Conservation (phyloP, 2,888 invertebrate genomes). For the Lingula anatina region DNA sequence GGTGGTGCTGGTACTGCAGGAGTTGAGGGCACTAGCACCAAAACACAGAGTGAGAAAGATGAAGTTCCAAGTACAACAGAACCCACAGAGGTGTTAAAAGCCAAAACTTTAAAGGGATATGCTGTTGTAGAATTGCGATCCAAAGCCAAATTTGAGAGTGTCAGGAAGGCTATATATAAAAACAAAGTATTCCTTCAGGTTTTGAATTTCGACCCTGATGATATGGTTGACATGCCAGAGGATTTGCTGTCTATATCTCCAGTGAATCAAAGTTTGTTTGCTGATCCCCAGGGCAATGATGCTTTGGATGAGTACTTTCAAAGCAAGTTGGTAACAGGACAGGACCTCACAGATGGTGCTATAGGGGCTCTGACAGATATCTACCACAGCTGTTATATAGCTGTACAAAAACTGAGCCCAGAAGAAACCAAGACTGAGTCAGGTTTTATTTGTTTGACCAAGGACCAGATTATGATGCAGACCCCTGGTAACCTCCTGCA, state of each 20-base stretch:
- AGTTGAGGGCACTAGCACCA: neutral
- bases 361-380: constrained; percentile 44
- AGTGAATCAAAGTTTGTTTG: constrained; percentile 32
- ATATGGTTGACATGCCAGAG: constrained; percentile 28
- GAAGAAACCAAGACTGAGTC: constrained; percentile 31
- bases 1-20: neutral
- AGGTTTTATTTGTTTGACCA: constrained; percentile 44
- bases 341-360: constrained; percentile 28
- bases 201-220: constrained; percentile 21
- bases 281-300: constrained; percentile 31
- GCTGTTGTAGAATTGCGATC: constrained; percentile 40
- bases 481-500: constrained; percentile 40
- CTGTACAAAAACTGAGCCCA: constrained; percentile 32
- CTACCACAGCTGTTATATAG: constrained; percentile 48
- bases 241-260: constrained; percentile 32
- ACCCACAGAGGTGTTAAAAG: constrained; percentile 4
- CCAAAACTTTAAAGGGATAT: too few species aligned
- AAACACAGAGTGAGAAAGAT: neutral
- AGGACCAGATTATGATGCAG: constrained; percentile 42
- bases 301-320: constrained; percentile 39
- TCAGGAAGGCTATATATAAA: constrained; percentile 34
- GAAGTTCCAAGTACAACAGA: neutral
- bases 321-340: constrained; percentile 26
- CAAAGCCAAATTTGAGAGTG: constrained; percentile 38
- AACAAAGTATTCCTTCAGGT: constrained; percentile 27